These are phyloP conservation scores for Petrolisthes cinctipes DNA, from an alignment of 2,888 invertebrate species.

Conservation along the genomic window DNA sequence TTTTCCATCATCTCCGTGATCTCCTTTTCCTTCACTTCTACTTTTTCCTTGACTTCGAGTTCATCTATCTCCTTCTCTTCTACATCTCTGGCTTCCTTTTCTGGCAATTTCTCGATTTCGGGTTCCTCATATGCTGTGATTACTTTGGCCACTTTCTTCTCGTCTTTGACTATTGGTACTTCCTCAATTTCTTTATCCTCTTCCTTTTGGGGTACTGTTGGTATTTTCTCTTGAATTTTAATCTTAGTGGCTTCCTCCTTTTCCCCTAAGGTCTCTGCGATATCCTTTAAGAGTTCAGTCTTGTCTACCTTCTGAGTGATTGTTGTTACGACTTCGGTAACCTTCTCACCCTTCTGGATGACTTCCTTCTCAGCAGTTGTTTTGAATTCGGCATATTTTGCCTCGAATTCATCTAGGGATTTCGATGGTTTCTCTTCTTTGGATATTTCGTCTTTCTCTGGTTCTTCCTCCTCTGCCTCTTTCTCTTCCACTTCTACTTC, in stretches of 20 bases:
- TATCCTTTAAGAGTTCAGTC: slow-evolving; percentile 44
- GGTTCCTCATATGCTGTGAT: slow-evolving; percentile 66
- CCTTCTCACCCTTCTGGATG: slow-evolving; percentile 49
- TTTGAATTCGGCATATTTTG: slow-evolving; percentile 63
- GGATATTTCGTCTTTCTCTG: slow-evolving; percentile 55
- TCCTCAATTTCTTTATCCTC: slow-evolving; percentile 64
- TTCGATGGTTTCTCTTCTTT: slow-evolving; percentile 48
- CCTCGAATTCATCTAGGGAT: slow-evolving; percentile 60
- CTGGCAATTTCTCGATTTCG: slow-evolving; percentile 65
- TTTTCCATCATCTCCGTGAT: slow-evolving; percentile 50
- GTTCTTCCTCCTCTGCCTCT: slow-evolving; percentile 42
- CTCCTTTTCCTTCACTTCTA: slow-evolving; percentile 64
- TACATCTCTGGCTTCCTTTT: slow-evolving; percentile 56
- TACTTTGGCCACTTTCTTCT: slow-evolving; percentile 65
- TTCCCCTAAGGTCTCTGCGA: slow-evolving; percentile 48
- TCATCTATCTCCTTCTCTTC: slow-evolving; percentile 59
- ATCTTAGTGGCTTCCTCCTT: slow-evolving; percentile 25
- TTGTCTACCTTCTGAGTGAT: slow-evolving; percentile 41
- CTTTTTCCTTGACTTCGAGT: slow-evolving; percentile 65
- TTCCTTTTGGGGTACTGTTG: slow-evolving; percentile 17
- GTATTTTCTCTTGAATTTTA: slow-evolving; percentile 10
- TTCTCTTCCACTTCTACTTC: slow-evolving; percentile 40
- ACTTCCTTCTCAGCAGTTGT: slow-evolving; percentile 62
- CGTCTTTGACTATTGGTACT: slow-evolving; percentile 65
- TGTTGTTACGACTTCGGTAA: slow-evolving; percentile 21